Base-by-base conservation (phyloP, 2,113 vertebrate species). In the Lonchura striata region DNA sequence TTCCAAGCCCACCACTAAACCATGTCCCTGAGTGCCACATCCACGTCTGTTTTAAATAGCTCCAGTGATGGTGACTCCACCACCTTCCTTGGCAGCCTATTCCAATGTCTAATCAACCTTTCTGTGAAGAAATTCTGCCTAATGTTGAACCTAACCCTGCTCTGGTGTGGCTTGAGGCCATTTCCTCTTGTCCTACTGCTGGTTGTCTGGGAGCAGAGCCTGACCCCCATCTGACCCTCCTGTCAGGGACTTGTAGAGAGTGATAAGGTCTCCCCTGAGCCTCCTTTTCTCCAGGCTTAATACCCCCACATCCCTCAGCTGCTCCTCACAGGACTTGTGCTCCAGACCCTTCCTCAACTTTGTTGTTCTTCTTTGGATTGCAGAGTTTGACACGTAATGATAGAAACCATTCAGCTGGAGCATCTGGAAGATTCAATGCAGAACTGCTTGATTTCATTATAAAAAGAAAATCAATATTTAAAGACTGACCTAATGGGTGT, bases 151-250 rank as follows among this genome's bases (percentile, higher is more conserved):
- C 56, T 22, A n/a, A 85, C 61, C 3, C 23, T 70, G 9, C 42
- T 30, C 13, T 75, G 31, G 3, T 4, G 20, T 3, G 33, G 59
- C 19, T 76, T 37, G 30, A 70, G 22, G 19, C 50, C 28, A 8
- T 75, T 59, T 81, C 50, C 56, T 64, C 44, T 42, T 25, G 11
- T 37, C 15, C 22, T 42, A 0, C 52, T 19, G 0, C 37, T 57
- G 16, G 1, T 46, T 69, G 35, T 11, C 10, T 30, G 21, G 8
- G 41, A 65, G 31, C 16, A 74, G 42, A 69, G 42, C 28, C 21
- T 0, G 8, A 53, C 1, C 3, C n/a, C 18, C 13, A 19, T 17
- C 11, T n/a, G 7, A 72, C 3, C n/a, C 15, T 28, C n/a, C n/a
- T 64, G 3, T 31, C 2, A 11, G 17, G 15, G 2, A 9, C 9